These are phyloP conservation scores for Orthosia gothica DNA, from an alignment of 2,888 invertebrate species.

Conservation along the genomic window DNA sequence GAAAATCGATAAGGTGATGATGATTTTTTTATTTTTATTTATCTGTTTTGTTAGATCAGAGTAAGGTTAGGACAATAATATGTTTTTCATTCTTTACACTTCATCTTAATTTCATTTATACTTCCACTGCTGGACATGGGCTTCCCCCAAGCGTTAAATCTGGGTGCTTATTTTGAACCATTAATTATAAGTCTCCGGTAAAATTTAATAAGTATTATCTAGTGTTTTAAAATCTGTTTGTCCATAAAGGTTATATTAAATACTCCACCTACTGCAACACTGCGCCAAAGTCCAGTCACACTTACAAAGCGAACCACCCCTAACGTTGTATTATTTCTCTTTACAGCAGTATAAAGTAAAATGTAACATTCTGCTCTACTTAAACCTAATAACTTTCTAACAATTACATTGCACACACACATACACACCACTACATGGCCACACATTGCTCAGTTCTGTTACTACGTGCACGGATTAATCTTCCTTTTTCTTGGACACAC, in stretches of 20 bases:
- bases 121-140: no score
- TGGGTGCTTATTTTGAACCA: no score
- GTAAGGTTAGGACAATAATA: no score
- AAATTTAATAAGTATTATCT: no score
- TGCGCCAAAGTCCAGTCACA: not conserved
- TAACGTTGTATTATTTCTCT: slow-evolving; percentile 4
- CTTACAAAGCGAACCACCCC: slow-evolving; percentile 12
- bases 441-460: slow-evolving; percentile 30
- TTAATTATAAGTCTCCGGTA: not conserved
- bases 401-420: slow-evolving; percentile 34
- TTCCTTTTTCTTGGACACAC: slow-evolving; percentile 42
- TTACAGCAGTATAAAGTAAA: slow-evolving; percentile 24
- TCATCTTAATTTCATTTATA: no score
- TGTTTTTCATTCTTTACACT: no score
- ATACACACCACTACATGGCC: slow-evolving; percentile 6
- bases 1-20: not conserved
- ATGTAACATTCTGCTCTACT: slow-evolving; percentile 30
- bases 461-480: slow-evolving; percentile 56
- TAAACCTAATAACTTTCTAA: slow-evolving; percentile 52
- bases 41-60: no score
- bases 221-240: no score
- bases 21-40: not conserved
- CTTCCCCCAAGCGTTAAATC: no score
- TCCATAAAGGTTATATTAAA: slow-evolving; percentile 11
- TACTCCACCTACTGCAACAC: not conserved